These are phyloP conservation scores for Myiotriccus ornatus DNA, from an alignment of 2,797 vertebrate species.

Conservation along the genomic window DNA sequence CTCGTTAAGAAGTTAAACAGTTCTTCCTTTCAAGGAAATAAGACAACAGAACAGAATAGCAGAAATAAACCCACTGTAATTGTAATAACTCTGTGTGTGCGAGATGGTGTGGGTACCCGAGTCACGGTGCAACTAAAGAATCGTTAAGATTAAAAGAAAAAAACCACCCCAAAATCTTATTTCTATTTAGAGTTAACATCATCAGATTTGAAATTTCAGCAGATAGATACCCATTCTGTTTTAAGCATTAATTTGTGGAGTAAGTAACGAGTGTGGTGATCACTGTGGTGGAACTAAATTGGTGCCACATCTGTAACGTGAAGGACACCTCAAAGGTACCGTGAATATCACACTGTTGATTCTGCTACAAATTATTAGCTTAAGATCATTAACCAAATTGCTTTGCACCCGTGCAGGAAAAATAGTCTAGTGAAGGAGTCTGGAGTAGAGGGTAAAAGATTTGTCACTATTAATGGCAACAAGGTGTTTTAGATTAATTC, in stretches of 20 bases:
- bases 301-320: constrained; percentile 68
- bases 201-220: constrained; percentile 59
- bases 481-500: neutral
- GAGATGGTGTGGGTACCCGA: neutral
- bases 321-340: constrained; percentile 79
- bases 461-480: constrained; percentile 17
- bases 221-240: constrained; percentile 60
- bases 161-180: neutral
- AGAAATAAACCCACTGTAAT: neutral
- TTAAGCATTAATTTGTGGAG: constrained; percentile 71
- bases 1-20: neutral
- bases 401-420: neutral
- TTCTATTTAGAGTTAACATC: constrained; percentile 58
- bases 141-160: neutral
- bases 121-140: constrained; percentile 19
- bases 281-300: constrained; percentile 74
- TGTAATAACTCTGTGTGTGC: neutral
- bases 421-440: neutral
- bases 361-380: constrained; percentile 71
- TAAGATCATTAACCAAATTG: constrained; percentile 63
- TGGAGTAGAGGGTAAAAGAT: neutral
- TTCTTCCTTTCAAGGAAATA: neutral
- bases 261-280: constrained; percentile 69
- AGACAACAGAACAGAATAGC: constrained; percentile 1
- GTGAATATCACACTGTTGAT: constrained; percentile 59